Evolutionary conservation across 2,113 vertebrate species (phyloP).

Genomic region (Meleagris gallopavo): DNA sequence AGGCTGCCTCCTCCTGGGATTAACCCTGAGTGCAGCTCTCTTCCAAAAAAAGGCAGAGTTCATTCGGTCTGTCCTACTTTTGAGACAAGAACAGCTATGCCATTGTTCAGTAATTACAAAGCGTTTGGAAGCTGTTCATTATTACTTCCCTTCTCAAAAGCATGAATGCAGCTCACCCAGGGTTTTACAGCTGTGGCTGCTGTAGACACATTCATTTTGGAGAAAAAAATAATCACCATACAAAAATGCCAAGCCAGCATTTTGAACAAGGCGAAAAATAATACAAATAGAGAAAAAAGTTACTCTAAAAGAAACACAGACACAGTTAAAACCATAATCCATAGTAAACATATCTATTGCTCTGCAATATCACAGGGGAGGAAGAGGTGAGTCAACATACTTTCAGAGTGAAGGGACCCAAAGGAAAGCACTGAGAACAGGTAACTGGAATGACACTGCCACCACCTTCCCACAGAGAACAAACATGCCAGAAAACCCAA

Average conservation of each 20-base stretch:
- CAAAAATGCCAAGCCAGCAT: background rate
- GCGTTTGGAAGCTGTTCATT: background rate
- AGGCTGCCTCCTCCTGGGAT: background rate
- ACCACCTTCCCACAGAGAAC: background rate
- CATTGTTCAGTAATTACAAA: conserved; percentile 36
- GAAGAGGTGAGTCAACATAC: background rate
- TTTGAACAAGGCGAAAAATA: background rate
- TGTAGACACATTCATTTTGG: background rate
- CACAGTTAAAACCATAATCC: background rate
- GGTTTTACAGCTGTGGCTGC: background rate
- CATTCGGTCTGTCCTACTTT: conserved; percentile 3
- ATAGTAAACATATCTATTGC: background rate
- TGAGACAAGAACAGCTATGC: background rate
- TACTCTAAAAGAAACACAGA: background rate
- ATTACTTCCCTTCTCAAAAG: background rate
- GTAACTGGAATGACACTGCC: background rate
- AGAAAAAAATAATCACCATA: background rate
- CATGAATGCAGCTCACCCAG: background rate
- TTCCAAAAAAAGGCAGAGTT: background rate
- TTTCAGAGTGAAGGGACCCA: background rate
- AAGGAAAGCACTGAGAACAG: background rate
- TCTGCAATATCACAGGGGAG: background rate
- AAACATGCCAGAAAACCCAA: background rate
- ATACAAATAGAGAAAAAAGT: fast-evolving
- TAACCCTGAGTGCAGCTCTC: background rate